A percentile compares a stretch with the other conserved stretches of the same genome.
Evolutionary conservation across 2,113 vertebrate genomes (phyloP).

Genomic region (Gallinago undulata): DNA sequence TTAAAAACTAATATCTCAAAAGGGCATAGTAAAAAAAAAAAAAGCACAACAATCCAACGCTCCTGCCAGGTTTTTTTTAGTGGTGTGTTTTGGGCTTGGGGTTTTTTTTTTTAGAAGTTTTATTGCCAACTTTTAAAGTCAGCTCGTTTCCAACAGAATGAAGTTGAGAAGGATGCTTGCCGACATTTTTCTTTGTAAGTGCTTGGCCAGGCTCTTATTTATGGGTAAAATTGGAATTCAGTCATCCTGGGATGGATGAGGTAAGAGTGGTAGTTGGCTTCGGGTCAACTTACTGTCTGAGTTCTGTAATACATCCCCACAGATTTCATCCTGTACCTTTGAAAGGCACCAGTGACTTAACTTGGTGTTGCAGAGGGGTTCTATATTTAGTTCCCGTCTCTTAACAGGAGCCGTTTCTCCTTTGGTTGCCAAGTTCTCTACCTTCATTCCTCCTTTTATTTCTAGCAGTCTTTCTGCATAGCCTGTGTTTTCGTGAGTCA

Average conservation of each 20-base stretch:
- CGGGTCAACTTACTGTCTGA: background rate
- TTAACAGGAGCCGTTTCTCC: background rate
- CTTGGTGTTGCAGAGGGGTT: background rate
- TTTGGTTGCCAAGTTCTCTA: background rate
- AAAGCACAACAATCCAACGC: background rate
- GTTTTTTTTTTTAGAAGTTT: background rate
- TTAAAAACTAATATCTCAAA: background rate
- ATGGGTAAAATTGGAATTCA: background rate
- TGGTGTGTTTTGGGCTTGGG: background rate
- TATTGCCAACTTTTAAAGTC: background rate
- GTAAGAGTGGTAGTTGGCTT: background rate
- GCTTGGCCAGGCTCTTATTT: background rate
- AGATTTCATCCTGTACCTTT: background rate
- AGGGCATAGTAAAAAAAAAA: background rate
- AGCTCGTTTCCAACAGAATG: background rate
- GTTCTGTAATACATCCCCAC: background rate
- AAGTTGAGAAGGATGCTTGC: background rate
- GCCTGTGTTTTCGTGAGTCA: background rate
- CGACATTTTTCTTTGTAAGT: background rate
- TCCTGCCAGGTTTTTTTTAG: background rate
- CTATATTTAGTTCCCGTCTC: slow-evolving; percentile 22
- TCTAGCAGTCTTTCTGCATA: background rate
- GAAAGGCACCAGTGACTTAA: background rate
- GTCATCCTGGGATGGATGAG: background rate
- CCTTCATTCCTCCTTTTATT: background rate